A percentile compares a stretch with the other conserved stretches of the same genome.
Conservation (phyloP, 2,113 vertebrate species). For the Perca flavescens region DNA sequence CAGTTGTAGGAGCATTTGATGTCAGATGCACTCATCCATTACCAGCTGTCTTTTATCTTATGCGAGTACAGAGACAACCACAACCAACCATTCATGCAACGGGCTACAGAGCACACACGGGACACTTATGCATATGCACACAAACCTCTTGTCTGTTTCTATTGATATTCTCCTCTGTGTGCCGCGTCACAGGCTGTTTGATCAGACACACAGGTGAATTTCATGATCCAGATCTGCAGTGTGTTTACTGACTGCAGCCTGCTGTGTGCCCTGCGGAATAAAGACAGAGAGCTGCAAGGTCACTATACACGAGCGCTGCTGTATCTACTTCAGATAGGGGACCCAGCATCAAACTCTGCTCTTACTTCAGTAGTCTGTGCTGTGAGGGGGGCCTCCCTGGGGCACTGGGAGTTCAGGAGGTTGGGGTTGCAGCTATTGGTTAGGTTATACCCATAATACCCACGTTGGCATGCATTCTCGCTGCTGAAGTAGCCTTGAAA, state of each 20-base stretch:
- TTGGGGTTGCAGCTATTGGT: neutral
- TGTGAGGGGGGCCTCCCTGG: neutral
- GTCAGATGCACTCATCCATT: slow-evolving; percentile 10
- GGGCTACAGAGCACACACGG: slow-evolving; percentile 7
- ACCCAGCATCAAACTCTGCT: neutral
- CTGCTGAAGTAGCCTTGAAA: neutral
- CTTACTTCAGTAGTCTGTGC: neutral
- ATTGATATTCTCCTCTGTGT: slow-evolving; percentile 29
- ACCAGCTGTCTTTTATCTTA: neutral
- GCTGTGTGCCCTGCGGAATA: slow-evolving; percentile 12
- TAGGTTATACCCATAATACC: too few species aligned
- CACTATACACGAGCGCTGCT: neutral
- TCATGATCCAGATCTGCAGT: slow-evolving; percentile 5
- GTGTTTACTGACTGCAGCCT: neutral
- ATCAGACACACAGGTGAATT: slow-evolving; percentile 34
- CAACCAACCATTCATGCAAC: neutral
- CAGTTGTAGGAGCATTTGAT: neutral
- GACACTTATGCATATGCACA: slow-evolving; percentile 2
- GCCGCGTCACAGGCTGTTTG: slow-evolving; percentile 3
- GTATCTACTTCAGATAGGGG: neutral
- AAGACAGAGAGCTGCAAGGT: slow-evolving; percentile 37
- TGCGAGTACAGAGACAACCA: neutral
- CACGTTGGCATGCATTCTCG: neutral
- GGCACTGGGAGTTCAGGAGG: slow-evolving; percentile 8
- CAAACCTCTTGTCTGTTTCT: slow-evolving; percentile 14